Evolutionary conservation across 2,797 vertebrate species (phyloP), one percentile per base, ranked within the genome.

Genomic region (Aeoliscus strigatus): DNA sequence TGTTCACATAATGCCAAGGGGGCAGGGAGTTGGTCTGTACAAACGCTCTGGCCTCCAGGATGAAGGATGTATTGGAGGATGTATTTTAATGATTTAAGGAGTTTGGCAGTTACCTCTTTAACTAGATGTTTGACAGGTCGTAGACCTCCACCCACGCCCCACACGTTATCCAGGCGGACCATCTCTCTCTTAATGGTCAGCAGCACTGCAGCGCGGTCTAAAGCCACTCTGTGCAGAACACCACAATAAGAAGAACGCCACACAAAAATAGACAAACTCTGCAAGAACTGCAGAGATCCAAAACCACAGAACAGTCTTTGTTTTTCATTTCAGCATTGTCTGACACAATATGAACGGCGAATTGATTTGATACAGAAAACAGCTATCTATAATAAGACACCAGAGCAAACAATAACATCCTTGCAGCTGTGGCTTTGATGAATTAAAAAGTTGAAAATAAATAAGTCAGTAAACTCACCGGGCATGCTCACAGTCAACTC

Each of bases 51-150:
- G 32, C 10, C 32, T 26, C 10, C 28, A 2, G 13, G 13, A n/a
- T 12, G n/a, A 33, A 33, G 1, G 8, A 8, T 2, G 16, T 33
- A 2, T 14, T 15, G 15, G 14, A 6, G 14, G 4, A 4, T 11
- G 11, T 17, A 11, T 34, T 15, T 5, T 1, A 14, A 18, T 32
- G 16, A 41, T 14, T n/a, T n/a, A n/a, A n/a, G n/a, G n/a, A n/a
- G n/a, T n/a, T n/a, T n/a, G n/a, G n/a, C n/a, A n/a, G n/a, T n/a
- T 55, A 92, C 92, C 88, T 93, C 91, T 79, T 90, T 94, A 69
- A 89, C 67, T 3, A 93, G 90, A 73, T 91, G 91, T 69, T 87
- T 93, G 59, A 93, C 91, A 0, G 92, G 92, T 77, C 90, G 87
- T 60, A 89, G 91, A 35, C 92, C 92, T 0, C 92, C 92, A 1